Conservation (phyloP, 2,113 vertebrate genomes). For the Dicaeum eximium region DNA sequence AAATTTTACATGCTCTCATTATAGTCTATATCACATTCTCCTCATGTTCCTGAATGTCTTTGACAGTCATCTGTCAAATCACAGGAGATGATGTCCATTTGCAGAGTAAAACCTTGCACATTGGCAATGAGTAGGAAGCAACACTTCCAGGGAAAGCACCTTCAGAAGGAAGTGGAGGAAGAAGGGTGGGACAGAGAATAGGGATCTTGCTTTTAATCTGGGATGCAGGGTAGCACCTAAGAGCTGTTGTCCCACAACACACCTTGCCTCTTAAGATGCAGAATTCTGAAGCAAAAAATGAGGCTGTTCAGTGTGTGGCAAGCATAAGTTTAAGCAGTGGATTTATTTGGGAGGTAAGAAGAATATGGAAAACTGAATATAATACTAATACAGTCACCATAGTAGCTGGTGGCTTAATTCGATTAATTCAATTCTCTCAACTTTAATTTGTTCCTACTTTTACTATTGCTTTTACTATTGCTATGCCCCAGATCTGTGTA, state of each 20-base stretch:
- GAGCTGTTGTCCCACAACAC: background rate
- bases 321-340: background rate
- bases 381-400: background rate
- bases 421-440: accelerated
- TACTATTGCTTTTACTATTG: background rate
- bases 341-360: background rate
- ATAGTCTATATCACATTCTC: background rate
- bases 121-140: background rate
- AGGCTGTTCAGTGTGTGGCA: accelerated
- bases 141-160: background rate
- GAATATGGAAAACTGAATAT: background rate
- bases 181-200: background rate
- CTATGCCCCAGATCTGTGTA: background rate
- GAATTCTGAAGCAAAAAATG: background rate
- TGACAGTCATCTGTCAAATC: background rate
- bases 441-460: background rate
- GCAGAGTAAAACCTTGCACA: background rate
- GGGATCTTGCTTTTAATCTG: background rate
- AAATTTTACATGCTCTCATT: background rate
- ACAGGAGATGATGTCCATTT: background rate
- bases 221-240: accelerated
- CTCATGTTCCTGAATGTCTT: background rate
- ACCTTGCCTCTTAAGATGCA: background rate
- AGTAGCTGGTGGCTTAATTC: background rate
- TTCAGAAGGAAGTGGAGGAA: background rate